Evolutionary conservation across 1,140 invertebrate genomes (phyloP), one percentile per base, ranked within the genome.

Genomic region (Pachypeltis micranthus): DNA sequence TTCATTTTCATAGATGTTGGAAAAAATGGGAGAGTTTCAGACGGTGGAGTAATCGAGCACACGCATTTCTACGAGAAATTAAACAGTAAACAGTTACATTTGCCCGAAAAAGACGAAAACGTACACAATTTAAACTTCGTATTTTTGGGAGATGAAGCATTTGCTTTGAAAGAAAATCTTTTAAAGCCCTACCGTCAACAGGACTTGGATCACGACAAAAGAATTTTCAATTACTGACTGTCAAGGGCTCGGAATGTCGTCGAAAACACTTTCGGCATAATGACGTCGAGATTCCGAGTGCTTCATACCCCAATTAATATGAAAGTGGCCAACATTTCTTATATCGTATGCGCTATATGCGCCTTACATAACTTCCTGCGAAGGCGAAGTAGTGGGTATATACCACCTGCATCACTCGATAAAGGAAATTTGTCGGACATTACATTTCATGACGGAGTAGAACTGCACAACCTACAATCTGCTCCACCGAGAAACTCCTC

Each of bases 91-190:
- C 57, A 62, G 44, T 34, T 70, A 54, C 63, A 69, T 61, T 66
- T 75, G 47, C 73, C 73, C 59, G 29, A 63, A 39, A 64, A 66
- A 58, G 51, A 57, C 47, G 59, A 64, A 47, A 66, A 72, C 62
- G 66, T 68, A 64, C 66, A 69, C 31, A 44, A 47, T 60, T 28
- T 59, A 19, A 54, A 54, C 66, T 39, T 71, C 31, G 66, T 74
- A 25, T 71, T 81, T 69, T 65, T 80, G 27, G 78, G 70, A 14
- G 78, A 81, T 70, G 75, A 77, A 61, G 77, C 76, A 34, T 81
- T 81, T 70, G 68, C 75, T 34, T 44, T 79, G 44, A 64, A 63
- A 56, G 29, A 63, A 59, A 67, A 74, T 64, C 58, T 79, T 26
- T 71, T 78, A 73, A 76, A 76, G 67, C 77, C 77, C 60, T 79